Conservation (phyloP, 2,888 invertebrate species). For the Augiades crinisus region DNA sequence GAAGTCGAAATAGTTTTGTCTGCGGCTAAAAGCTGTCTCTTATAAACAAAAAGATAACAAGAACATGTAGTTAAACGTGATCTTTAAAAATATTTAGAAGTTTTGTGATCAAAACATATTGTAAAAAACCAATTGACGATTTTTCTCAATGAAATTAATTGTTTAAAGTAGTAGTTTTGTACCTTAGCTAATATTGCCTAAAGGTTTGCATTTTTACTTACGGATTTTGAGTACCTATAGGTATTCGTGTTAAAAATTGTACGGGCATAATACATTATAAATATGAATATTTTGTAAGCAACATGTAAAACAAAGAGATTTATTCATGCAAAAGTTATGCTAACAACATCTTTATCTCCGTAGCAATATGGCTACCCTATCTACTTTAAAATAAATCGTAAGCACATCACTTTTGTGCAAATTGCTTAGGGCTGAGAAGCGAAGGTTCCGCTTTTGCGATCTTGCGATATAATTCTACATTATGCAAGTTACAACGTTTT, state of each 20-base stretch:
- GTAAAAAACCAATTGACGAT: too few species aligned
- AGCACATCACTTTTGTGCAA: slow-evolving; percentile 46
- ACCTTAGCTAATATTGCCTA: too few species aligned
- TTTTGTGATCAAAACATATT: too few species aligned
- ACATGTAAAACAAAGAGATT: slow-evolving; percentile 8
- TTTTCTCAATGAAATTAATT: too few species aligned
- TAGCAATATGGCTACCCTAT: slow-evolving; percentile 8
- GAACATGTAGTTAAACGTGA: too few species aligned
- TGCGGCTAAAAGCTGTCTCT: not conserved
- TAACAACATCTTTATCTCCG: slow-evolving; percentile 8
- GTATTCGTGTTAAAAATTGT: slow-evolving; percentile 1
- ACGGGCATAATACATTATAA: slow-evolving; percentile 1
- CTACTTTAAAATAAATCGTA: slow-evolving; percentile 7
- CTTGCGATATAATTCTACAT: slow-evolving; percentile 68
- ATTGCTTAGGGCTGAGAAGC: slow-evolving; percentile 60
- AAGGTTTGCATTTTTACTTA: too few species aligned
- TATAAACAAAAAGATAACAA: not conserved
- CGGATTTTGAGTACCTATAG: not conserved
- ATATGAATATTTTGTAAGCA: too few species aligned
- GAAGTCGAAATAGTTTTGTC: not conserved
- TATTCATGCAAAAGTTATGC: slow-evolving; percentile 8
- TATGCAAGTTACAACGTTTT: slow-evolving; percentile 73
- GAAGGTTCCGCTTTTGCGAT: slow-evolving; percentile 46
- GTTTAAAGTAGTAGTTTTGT: too few species aligned
- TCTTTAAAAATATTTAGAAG: too few species aligned